Conservation (phyloP, 2,113 vertebrate species). For the Aptenodytes forsteri region DNA sequence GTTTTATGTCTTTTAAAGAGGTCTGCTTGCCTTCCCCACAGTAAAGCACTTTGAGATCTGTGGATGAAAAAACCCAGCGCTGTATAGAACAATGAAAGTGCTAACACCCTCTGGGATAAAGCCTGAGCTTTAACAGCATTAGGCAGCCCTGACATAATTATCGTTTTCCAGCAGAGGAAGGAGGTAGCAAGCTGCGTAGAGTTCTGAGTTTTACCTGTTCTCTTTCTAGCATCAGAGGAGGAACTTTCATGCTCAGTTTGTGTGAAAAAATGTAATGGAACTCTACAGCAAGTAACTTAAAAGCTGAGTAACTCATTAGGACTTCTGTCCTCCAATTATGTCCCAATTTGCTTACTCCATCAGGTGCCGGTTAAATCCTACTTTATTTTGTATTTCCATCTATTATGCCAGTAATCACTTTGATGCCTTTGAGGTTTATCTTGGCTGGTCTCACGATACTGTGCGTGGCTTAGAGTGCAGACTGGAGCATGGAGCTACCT, state of each 20-base stretch:
- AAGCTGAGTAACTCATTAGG: slow-evolving; percentile 23
- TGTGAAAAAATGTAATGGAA: slow-evolving; percentile 6
- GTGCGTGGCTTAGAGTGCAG: not conserved
- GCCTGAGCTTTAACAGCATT: not conserved
- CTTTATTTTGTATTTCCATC: not conserved
- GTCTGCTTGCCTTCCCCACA: not conserved
- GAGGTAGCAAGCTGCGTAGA: not conserved
- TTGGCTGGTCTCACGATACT: not conserved
- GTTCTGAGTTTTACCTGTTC: not conserved
- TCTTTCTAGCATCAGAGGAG: not conserved
- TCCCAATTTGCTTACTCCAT: not conserved
- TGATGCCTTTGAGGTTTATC: not conserved
- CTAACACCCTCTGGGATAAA: not conserved
- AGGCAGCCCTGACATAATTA: slow-evolving; percentile 42
- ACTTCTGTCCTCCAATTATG: slow-evolving; percentile 35
- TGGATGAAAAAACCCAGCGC: not conserved
- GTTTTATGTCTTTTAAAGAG: not conserved
- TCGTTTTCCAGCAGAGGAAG: not conserved
- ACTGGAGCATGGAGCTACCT: not conserved
- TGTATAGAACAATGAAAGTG: slow-evolving; percentile 17
- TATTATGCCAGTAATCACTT: not conserved
- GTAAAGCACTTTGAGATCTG: not conserved
- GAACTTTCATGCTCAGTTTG: slow-evolving; percentile 31
- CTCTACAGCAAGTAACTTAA: slow-evolving; percentile 21
- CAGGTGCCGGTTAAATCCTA: not conserved